Conservation (phyloP, 2,113 vertebrate species). For the Hoplias malabaricus region DNA sequence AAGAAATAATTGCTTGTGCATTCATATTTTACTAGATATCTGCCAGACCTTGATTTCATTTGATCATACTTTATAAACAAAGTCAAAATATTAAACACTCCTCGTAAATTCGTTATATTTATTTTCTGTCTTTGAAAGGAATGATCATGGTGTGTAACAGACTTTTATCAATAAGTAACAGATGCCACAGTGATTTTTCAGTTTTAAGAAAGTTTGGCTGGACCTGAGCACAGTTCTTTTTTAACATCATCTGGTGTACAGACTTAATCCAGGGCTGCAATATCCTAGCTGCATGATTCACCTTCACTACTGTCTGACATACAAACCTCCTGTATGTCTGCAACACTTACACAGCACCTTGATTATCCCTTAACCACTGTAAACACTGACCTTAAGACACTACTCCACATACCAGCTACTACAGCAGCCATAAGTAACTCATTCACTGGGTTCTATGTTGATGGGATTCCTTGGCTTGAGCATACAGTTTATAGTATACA, state of each 20-base stretch:
- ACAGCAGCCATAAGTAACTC: background rate
- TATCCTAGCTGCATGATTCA: conserved; percentile 75
- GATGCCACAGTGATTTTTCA: conserved; percentile 21
- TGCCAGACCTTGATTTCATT: too few species aligned
- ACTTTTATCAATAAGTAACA: background rate
- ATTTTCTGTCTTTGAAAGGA: background rate
- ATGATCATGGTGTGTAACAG: background rate
- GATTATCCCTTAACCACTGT: background rate
- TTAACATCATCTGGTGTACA: conserved; percentile 58
- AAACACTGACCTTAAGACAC: background rate
- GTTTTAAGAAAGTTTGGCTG: background rate
- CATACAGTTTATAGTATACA: too few species aligned
- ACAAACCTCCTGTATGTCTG: conserved; percentile 53
- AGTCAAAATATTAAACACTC: too few species aligned
- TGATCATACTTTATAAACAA: too few species aligned
- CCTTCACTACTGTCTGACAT: conserved; percentile 76
- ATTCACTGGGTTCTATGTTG: background rate
- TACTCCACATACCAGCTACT: background rate
- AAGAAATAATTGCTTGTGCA: too few species aligned
- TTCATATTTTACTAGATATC: too few species aligned
- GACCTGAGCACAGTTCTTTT: background rate
- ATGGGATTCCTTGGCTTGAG: background rate
- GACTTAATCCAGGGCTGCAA: conserved; percentile 75
- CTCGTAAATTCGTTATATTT: background rate
- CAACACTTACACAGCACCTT: background rate